These are phyloP conservation scores for Hippocampus barbouri DNA, from an alignment of 2,113 vertebrate species.

Conservation along the genomic window DNA sequence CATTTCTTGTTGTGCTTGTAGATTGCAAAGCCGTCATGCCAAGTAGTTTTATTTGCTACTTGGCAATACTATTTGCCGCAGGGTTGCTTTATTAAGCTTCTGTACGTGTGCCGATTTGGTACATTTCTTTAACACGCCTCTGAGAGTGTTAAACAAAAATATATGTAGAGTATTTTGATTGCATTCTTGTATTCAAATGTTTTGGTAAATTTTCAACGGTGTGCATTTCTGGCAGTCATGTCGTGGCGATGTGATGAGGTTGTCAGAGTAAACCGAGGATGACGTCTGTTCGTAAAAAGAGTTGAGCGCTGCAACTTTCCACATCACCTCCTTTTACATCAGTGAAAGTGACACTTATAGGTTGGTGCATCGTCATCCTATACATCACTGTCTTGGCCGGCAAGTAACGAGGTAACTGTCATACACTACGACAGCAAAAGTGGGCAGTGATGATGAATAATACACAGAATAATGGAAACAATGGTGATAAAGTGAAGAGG, in stretches of 20 bases:
- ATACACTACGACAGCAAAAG: not conserved
- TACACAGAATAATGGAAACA: not conserved
- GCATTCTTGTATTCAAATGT: not conserved
- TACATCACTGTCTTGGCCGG: not conserved
- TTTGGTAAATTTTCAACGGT: not conserved
- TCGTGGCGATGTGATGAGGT: not conserved
- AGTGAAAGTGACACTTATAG: conserved; percentile 37
- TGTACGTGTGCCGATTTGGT: not conserved
- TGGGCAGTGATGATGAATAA: not conserved
- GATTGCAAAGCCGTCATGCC: not conserved
- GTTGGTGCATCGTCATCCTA: not conserved
- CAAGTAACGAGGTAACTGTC: not conserved
- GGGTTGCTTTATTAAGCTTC: no score
- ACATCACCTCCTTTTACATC: conserved; percentile 23
- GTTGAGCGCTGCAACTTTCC: conserved; percentile 5
- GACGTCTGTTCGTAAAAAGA: not conserved
- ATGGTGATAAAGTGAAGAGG: not conserved
- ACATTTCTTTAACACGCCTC: not conserved
- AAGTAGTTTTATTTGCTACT: not conserved
- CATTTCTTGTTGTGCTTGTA: not conserved
- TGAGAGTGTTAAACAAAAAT: not conserved
- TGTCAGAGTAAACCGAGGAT: not conserved
- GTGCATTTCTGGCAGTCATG: not conserved
- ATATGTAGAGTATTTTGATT: not conserved
- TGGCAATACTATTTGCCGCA: no score